Evolutionary conservation across 1,140 invertebrate genomes (phyloP), one percentile per base, ranked within the genome.

Genomic region (Bactericera cockerelli): DNA sequence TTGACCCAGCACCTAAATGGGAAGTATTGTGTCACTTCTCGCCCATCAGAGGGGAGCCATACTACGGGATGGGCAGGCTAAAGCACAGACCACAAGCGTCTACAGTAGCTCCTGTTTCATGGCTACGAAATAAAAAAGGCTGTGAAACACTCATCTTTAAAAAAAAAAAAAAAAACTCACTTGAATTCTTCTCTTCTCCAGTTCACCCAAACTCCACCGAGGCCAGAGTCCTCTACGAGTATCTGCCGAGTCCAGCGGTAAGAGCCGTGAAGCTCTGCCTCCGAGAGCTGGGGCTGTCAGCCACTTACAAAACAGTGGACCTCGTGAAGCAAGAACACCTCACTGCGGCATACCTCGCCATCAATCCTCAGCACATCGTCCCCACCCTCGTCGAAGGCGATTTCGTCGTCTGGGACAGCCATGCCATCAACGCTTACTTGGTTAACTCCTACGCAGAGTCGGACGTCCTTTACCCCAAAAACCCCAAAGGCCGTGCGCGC

Each of bases 361-460:
- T 64, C 11, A 64, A 64, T 53, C 63, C 63, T n/a, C 57, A 60
- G 55, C 63, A 64, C 68, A 80, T 76, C 10, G 72, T 86, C 56
- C 83, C 83, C 22, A 79, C 81, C 2, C 69, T 86, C 55, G 75
- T 81, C 54, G 82, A 86, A 67, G 63, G 79, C 79, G n/a, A n/a
- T n/a, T n/a, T n/a, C n/a, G n/a, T n/a, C n/a, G n/a, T n/a, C n/a
- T n/a, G n/a, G n/a, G n/a, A n/a, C n/a, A n/a, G n/a, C n/a, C n/a
- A n/a, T n/a, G n/a, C n/a, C n/a, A n/a, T n/a, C n/a, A n/a, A n/a
- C 62, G 71, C 76, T 31, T 89, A 89, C 69, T 68, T 86, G 63
- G 77, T 72, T 1, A 79, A 81, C 62, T 75, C 84, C 58, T 87
- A 86, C 66, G 81, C 73, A 28, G 82, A 84, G 66, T 75, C 80